Conservation (phyloP, 1,140 invertebrate genomes). For the Drosophila sulfurigaster region DNA sequence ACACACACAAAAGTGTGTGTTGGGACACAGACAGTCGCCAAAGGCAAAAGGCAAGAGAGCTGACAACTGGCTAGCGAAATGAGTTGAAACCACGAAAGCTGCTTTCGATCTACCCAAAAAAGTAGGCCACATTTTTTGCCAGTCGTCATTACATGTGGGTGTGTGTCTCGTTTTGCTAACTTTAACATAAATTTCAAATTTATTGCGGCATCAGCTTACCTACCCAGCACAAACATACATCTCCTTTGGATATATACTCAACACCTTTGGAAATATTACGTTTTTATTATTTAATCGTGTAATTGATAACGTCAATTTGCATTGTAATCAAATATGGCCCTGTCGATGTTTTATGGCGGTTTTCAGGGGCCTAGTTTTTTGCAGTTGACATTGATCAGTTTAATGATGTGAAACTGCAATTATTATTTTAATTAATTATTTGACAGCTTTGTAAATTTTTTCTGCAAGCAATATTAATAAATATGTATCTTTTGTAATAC, state of each 20-base stretch:
- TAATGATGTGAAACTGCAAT: slow-evolving; percentile 54
- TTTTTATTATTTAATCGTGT: slow-evolving; percentile 54
- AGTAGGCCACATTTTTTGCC: slow-evolving; percentile 23
- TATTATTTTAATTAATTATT: slow-evolving; percentile 48
- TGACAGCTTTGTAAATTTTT: slow-evolving; percentile 14
- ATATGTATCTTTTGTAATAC: not conserved
- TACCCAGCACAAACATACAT: too few species aligned
- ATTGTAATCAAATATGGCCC: slow-evolving; percentile 51
- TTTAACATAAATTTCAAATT: slow-evolving; percentile 33
- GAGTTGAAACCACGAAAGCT: slow-evolving; percentile 16
- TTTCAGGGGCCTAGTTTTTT: not conserved
- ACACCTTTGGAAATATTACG: slow-evolving; percentile 25
- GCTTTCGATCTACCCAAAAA: slow-evolving; percentile 21
- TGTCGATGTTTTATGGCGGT: not conserved
- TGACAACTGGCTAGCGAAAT: slow-evolving; percentile 18
- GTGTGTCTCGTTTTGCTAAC: not conserved
- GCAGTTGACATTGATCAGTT: slow-evolving; percentile 46
- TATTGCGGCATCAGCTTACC: slow-evolving; percentile 20
- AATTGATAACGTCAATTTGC: slow-evolving; percentile 63
- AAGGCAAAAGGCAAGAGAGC: slow-evolving; percentile 17
- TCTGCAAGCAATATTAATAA: not conserved
- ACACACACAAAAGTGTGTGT: not conserved
- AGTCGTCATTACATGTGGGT: not conserved
- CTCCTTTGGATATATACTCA: not conserved
- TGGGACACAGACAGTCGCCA: slow-evolving; percentile 13